Conservation (phyloP, 1,140 invertebrate genomes). For the Hesperophylax magnus region DNA sequence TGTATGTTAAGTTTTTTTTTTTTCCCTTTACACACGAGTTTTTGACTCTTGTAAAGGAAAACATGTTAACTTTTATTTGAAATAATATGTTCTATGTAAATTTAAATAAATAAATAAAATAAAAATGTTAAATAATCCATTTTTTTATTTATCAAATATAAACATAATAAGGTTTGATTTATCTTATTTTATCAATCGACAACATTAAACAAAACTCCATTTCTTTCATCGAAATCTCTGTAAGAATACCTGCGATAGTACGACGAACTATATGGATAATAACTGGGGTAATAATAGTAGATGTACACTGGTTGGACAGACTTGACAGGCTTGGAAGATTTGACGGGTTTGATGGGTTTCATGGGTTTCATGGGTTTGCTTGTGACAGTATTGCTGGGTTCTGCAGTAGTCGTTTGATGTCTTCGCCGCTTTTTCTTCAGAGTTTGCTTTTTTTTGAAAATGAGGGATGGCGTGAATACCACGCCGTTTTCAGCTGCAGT, state of each 20-base stretch:
- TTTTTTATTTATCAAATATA: neutral
- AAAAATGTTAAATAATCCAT: too few relatives aligned
- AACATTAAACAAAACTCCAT: neutral
- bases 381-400: too few relatives aligned
- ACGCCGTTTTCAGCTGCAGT: conserved; percentile 3
- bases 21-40: too few relatives aligned
- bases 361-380: too few relatives aligned
- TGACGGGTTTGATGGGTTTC: too few relatives aligned
- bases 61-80: too few relatives aligned
- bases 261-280: conserved; percentile 22
- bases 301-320: conserved; percentile 6
- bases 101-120: neutral
- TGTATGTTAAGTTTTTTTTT: too few relatives aligned
- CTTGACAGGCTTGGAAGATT: neutral
- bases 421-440: conserved; percentile 21
- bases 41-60: too few relatives aligned
- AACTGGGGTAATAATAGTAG: conserved; percentile 34
- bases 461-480: conserved; percentile 29
- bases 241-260: neutral
- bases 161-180: neutral
- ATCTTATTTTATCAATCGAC: neutral
- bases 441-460: conserved; percentile 31
- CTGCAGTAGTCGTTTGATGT: conserved; percentile 5
- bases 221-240: neutral
- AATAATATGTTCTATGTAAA: too few relatives aligned